Evolutionary conservation across 2,113 vertebrate genomes (phyloP).

Genomic region (Heterotilapia buettikoferi): DNA sequence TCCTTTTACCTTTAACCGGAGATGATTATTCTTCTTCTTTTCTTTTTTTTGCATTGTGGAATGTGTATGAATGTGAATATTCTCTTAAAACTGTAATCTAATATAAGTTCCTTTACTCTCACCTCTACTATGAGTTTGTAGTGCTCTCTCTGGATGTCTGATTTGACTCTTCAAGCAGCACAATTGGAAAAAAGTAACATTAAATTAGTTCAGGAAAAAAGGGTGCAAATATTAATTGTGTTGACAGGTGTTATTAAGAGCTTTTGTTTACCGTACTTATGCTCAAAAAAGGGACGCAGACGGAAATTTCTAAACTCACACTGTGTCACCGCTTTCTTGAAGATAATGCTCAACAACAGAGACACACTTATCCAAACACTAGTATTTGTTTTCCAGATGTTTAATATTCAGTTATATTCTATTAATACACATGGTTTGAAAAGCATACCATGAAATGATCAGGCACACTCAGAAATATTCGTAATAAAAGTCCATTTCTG

Average conservation of each 20-base stretch:
- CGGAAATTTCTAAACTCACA: not conserved
- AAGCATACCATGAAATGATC: not conserved
- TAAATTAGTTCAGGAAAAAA: not conserved
- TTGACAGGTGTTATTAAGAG: not conserved
- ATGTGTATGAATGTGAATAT: conserved; percentile 69
- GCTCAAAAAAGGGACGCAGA: not conserved
- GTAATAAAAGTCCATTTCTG: not conserved
- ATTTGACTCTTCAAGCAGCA: not conserved
- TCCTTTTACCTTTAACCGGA: conserved; percentile 74
- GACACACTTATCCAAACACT: not conserved
- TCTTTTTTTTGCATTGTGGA: conserved; percentile 83
- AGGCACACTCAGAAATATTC: not conserved
- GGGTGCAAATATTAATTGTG: not conserved
- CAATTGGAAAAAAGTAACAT: not conserved
- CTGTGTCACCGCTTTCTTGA: not conserved
- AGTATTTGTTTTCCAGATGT: not conserved
- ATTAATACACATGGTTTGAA: not conserved
- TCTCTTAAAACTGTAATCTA: conserved; percentile 55
- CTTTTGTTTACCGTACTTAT: not conserved
- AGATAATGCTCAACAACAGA: not conserved
- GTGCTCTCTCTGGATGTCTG: conserved; percentile 2
- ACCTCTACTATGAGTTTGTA: conserved; percentile 38
- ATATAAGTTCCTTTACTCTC: conserved; percentile 78
- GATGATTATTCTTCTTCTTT: conserved; percentile 80
- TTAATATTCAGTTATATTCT: not conserved